These are phyloP conservation scores for Labeo catla DNA, from an alignment of 2,113 vertebrate genomes.

Conservation along the genomic window DNA sequence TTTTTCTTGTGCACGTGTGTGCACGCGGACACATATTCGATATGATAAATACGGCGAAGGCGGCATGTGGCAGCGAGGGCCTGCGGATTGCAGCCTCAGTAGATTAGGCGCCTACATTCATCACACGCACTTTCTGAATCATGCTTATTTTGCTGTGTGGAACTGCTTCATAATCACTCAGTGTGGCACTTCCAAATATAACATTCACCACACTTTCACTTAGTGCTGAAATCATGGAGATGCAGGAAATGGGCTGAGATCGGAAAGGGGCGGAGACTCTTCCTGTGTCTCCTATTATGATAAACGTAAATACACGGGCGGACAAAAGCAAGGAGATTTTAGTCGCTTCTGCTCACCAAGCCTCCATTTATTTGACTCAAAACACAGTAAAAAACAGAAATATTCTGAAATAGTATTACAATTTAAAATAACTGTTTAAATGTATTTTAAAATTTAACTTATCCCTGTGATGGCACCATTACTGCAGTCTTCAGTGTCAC, in stretches of 20 bases:
- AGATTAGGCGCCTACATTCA: slow-evolving; percentile 55
- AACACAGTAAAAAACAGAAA: background rate
- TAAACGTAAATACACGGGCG: background rate
- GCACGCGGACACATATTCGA: background rate
- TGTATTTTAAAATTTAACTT: too few relatives aligned
- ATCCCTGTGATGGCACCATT: too few relatives aligned
- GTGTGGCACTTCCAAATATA: slow-evolving; percentile 61
- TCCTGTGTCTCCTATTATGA: background rate
- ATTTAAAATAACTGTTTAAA: too few relatives aligned
- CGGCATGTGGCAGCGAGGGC: background rate
- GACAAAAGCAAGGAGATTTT: background rate
- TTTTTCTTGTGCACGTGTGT: background rate
- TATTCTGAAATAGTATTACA: background rate
- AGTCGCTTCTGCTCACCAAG: background rate
- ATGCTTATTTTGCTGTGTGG: slow-evolving; percentile 52
- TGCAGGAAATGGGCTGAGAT: background rate
- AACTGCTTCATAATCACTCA: slow-evolving; percentile 60
- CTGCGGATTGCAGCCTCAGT: slow-evolving; percentile 43
- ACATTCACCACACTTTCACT: slow-evolving; percentile 32
- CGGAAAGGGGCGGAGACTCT: background rate
- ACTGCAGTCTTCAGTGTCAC: too few relatives aligned
- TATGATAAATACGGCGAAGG: background rate
- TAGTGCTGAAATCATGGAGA: slow-evolving; percentile 15
- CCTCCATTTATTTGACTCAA: background rate
- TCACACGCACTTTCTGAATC: slow-evolving; percentile 48